Evolutionary conservation across 2,113 vertebrate genomes (phyloP), one percentile per base, ranked within the genome.

Genomic region (Hippocampus abdominalis): DNA sequence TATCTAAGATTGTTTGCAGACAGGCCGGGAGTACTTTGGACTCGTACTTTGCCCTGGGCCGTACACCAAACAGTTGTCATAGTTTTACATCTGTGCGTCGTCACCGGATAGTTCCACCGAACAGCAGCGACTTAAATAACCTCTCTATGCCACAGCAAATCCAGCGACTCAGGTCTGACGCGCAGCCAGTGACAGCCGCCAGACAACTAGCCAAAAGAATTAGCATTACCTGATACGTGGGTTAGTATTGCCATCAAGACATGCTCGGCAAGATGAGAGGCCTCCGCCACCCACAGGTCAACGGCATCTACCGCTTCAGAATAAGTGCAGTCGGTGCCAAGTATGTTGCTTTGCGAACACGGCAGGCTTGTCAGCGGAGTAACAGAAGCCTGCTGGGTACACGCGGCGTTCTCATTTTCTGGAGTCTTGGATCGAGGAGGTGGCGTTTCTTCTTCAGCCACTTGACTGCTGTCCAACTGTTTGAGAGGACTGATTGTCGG

Each of bases 211-310:
- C 48, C 44, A 67, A 82, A 76, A 72, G 78, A 87, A 84, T 69
- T 71, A 13, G 65, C 51, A 73, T 94, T 96, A 96, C 95, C 95
- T 95, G 94, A 92, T 81, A 93, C 78, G 84, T 92, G 82, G 81
- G 93, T 92, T 91, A 94, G 92, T 90, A 94, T 90, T 90, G 92
- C 89, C 84, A 87, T 87, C 91, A 95, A 89, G 71, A 90, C 87
- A 91, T 89, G 92, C 88, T 92, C 90, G 77, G 91, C 89, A 56
- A 93, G 92, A 85, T 93, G 89, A 87, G 90, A 92, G 66, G 92
- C 91, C 78, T 93, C 92, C 54, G 91, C 91, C 74, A 92, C 88
- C 92, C 86, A 92, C 81, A 89, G 81, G 76, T 92, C 90, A 66
- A 92, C 88, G 79, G 87, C 85, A 60, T 92, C 92, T 75, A 91